phyloP scores from a whole-genome alignment of 2,113 vertebrate species.

The Anhinga rufa region DNA sequence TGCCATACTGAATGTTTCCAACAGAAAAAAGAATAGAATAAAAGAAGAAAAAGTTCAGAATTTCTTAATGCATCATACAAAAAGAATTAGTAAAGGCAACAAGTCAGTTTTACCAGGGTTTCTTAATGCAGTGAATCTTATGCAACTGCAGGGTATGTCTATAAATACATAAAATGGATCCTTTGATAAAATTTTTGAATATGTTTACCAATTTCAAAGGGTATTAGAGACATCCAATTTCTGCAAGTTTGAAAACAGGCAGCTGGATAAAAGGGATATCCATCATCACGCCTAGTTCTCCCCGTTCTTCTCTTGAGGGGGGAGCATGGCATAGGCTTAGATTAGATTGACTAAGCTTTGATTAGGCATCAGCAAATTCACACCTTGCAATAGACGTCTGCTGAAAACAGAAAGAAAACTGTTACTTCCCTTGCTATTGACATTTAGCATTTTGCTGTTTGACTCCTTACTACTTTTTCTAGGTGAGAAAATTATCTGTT shows the following conservation, averaged over 20 bases:
- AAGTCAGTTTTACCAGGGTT: not conserved
- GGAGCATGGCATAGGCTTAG: not conserved
- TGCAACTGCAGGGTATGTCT: not conserved
- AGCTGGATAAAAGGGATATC: not conserved
- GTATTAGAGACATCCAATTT: not conserved
- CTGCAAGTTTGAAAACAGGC: not conserved
- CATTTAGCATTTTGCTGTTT: not conserved
- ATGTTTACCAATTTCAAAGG: not conserved
- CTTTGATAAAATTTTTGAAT: not conserved
- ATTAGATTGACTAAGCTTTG: not conserved
- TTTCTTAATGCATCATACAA: not conserved
- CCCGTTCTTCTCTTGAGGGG: not conserved
- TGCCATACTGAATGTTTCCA: not conserved
- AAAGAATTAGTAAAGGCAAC: not conserved
- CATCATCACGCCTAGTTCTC: accelerated
- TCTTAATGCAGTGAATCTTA: not conserved
- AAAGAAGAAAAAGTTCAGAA: not conserved
- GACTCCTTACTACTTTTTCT: not conserved
- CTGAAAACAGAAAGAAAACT: slow-evolving; percentile 5
- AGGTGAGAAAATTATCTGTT: slow-evolving; percentile 27
- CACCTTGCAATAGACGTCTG: not conserved
- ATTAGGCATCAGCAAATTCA: not conserved
- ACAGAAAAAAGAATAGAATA: not conserved
- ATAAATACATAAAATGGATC: not conserved
- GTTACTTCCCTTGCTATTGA: not conserved